phyloP scores from a whole-genome alignment of 2,113 vertebrate species.

The Noctilio leporinus region DNA sequence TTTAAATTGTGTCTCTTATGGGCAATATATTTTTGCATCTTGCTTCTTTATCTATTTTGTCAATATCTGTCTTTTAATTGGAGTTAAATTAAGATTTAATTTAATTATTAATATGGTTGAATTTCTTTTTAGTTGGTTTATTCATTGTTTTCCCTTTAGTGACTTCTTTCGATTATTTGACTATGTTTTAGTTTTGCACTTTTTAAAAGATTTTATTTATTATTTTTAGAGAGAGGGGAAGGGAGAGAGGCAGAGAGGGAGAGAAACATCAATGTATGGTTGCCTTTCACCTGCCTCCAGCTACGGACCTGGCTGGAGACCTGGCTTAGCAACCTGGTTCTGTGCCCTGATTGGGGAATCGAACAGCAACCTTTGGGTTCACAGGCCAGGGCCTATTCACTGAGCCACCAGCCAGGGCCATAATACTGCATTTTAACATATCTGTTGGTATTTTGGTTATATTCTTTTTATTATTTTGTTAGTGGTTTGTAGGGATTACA shows the following conservation, averaged over 20 bases:
- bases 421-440: background rate
- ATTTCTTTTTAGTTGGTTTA: background rate
- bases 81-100: background rate
- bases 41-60: background rate
- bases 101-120: background rate
- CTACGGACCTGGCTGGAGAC: too few species aligned
- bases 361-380: too few species aligned
- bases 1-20: background rate
- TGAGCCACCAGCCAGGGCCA: too few species aligned
- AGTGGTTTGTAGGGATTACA: background rate
- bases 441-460: background rate
- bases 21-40: background rate
- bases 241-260: too few species aligned
- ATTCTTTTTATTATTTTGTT: background rate
- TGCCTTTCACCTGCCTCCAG: too few species aligned
- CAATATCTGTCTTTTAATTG: background rate
- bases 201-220: too few species aligned
- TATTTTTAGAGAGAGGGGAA: too few species aligned
- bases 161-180: background rate
- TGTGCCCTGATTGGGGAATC: too few species aligned
- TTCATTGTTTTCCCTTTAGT: background rate
- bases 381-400: too few species aligned
- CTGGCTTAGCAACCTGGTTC: too few species aligned
- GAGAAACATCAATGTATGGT: too few species aligned
- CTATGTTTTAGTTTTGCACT: background rate